Evolutionary conservation across 1,140 invertebrate genomes (phyloP).

Genomic region (Pseudomyrmex dendroicus): DNA sequence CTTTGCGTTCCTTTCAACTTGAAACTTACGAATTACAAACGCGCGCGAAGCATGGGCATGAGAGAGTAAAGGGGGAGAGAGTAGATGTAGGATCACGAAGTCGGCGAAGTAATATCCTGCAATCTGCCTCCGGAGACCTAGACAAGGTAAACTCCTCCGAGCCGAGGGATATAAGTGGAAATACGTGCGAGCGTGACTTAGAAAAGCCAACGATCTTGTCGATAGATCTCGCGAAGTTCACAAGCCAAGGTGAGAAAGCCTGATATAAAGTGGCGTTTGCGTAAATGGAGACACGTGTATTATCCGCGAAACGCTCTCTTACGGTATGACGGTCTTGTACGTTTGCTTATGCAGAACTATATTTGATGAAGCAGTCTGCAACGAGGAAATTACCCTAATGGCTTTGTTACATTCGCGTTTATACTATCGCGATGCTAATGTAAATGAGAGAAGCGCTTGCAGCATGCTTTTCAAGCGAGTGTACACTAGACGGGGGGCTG

Average conservation of each 20-base stretch:
- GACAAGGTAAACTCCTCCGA: constrained; percentile 14
- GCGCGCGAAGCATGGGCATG: neutral
- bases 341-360: neutral
- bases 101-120: constrained; percentile 55
- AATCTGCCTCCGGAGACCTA: constrained; percentile 28
- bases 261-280: neutral
- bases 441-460: neutral
- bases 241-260: neutral
- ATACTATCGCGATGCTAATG: neutral
- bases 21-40: constrained; percentile 44
- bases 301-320: neutral
- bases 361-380: neutral
- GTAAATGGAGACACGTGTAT: neutral
- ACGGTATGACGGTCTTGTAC: too few species aligned
- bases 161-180: constrained; percentile 28
- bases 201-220: constrained; percentile 23
- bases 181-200: constrained; percentile 26
- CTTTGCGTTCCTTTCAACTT: constrained; percentile 54
- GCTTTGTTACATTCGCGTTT: neutral
- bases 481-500: neutral
- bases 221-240: neutral
- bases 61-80: neutral
- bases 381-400: neutral
- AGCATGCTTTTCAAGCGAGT: neutral
- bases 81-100: constrained; percentile 39